Conservation (phyloP, 2,888 invertebrate genomes). For the Epistrophe grossulariae region DNA sequence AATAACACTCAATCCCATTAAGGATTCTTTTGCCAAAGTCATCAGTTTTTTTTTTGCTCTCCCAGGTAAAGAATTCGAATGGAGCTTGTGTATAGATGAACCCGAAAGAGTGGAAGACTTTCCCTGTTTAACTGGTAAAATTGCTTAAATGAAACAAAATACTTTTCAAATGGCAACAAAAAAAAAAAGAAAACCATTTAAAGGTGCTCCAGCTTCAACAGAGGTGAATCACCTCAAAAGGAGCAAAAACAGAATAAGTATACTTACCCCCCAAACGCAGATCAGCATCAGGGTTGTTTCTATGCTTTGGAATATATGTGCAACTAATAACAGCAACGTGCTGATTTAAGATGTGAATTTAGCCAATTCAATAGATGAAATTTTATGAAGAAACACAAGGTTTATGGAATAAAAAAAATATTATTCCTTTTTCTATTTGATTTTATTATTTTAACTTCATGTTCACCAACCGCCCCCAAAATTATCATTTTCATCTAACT, state of each 20-base stretch:
- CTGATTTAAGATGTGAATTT: conserved; percentile 4
- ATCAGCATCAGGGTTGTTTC: conserved; percentile 53
- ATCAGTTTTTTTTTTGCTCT: conserved; percentile 37
- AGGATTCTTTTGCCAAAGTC: conserved; percentile 51
- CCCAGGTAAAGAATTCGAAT: neutral
- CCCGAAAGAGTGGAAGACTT: conserved; percentile 33
- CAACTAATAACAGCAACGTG: conserved; percentile 19
- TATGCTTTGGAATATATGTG: neutral
- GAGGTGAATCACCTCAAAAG: conserved; percentile 62
- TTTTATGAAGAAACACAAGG: neutral
- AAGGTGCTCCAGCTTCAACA: conserved; percentile 42
- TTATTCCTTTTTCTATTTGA: too few relatives aligned
- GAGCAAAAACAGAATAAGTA: conserved; percentile 17
- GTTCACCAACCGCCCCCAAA: too few relatives aligned
- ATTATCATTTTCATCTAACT: too few relatives aligned
- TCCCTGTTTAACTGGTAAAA: conserved; percentile 31
- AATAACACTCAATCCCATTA: conserved; percentile 57
- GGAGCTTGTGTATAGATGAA: conserved; percentile 48
- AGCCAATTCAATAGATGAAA: neutral
- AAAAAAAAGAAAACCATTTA: conserved; percentile 35
- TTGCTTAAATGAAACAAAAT: conserved; percentile 36
- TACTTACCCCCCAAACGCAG: conserved; percentile 22
- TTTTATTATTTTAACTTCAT: too few relatives aligned
- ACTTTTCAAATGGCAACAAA: conserved; percentile 11
- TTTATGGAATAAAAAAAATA: too few relatives aligned